Evolutionary conservation across 2,797 vertebrate species (phyloP), one percentile per base, ranked within the genome.

Genomic region (Darevskia nairensis): DNA sequence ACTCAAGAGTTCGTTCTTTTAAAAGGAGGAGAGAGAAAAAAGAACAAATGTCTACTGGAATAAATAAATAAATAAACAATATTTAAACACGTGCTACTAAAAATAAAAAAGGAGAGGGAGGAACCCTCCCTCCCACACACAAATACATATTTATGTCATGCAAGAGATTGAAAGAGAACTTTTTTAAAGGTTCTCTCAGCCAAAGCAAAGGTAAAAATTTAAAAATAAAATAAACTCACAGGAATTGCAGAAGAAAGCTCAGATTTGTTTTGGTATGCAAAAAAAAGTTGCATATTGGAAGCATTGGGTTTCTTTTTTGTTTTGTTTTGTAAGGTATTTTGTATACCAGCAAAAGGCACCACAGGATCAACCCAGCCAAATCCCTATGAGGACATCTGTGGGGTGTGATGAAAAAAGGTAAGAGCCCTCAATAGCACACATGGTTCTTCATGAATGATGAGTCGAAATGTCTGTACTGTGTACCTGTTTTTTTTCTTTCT

Each of bases 301-400:
- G 94, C 94, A 94, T 94, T 23, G 50, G 50, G 50, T 55, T 55
- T 55, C 11, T 55, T 55, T 55, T 55, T 50, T 50, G 50, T 50
- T 55, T 55, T 15, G 0, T 86, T 91, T 64, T 90, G 83, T 88
- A 94, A 93, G 94, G 94, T 94, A 92, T 91, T 93, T 91, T 88
- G 71, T 84, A 93, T 93, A 95, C 94, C 94, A 93, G 97, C 96
- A 97, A 97, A 98, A 98, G 98, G 98, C 98, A 98, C 98, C 97
- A 97, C 97, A 98, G 97, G 97, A 97, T 98, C 97, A 97, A 96
- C 97, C 96, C 79, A 92, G 92, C 93, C 93, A 87, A 93, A 92
- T 88, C 90, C 91, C 87, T 61, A 3, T 71, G 90, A 91, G 82
- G 79, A 78, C 23, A 61, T 86, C 85, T 82, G 90, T 83, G 83